phyloP scores from a whole-genome alignment of 2,888 invertebrate genomes.

The Drosophila lutescens region DNA sequence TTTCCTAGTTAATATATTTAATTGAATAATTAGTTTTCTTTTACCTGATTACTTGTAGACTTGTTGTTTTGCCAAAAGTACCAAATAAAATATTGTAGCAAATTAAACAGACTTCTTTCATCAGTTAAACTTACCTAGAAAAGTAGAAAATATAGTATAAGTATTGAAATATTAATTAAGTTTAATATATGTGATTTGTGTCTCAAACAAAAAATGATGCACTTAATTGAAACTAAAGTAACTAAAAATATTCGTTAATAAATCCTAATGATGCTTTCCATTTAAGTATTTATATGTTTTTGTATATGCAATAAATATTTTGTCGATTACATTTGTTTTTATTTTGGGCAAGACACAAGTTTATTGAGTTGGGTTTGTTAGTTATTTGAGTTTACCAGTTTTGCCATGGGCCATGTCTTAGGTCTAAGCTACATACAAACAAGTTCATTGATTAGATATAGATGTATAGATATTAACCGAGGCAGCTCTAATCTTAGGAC shows the following conservation, averaged over 20 bases:
- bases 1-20: no score
- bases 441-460: slow-evolving; percentile 22
- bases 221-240: slow-evolving; percentile 36
- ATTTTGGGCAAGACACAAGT: slow-evolving; percentile 28
- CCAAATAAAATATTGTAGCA: background rate
- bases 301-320: slow-evolving; percentile 5
- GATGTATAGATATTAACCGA: slow-evolving; percentile 34
- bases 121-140: slow-evolving; percentile 63
- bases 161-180: background rate
- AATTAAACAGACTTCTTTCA: slow-evolving; percentile 4
- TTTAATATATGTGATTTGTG: background rate
- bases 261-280: slow-evolving; percentile 36
- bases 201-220: slow-evolving; percentile 42
- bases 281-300: slow-evolving; percentile 10
- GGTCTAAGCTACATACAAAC: slow-evolving; percentile 30
- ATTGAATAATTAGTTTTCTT: background rate
- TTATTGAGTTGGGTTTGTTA: slow-evolving; percentile 2
- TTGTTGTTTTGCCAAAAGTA: background rate
- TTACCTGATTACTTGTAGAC: slow-evolving; percentile 58
- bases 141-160: slow-evolving; percentile 49
- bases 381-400: background rate
- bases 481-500: slow-evolving; percentile 36
- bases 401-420: slow-evolving; percentile 13
- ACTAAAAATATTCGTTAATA: slow-evolving; percentile 13
- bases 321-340: slow-evolving; percentile 13